Evolutionary conservation across 2,113 vertebrate species (phyloP).

Genomic region (Camelus dromedarius): DNA sequence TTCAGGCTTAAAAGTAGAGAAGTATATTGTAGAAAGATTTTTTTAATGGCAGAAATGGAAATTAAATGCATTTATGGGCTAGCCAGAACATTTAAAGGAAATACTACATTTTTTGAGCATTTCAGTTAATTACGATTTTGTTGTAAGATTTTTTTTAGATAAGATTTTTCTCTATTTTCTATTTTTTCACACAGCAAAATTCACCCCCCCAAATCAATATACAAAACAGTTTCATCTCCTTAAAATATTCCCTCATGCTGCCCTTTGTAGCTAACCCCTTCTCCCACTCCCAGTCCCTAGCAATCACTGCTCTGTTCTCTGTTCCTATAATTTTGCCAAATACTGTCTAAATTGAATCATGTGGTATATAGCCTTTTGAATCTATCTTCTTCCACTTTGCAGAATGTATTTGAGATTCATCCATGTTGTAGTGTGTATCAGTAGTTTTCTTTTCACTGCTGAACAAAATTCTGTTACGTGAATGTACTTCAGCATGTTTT

Average conservation of each 20-base stretch:
- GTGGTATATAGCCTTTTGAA: background rate
- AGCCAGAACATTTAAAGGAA: background rate
- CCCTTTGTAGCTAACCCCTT: background rate
- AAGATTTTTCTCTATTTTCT: background rate
- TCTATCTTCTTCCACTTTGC: background rate
- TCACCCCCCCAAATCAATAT: background rate
- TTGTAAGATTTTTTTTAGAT: constrained; percentile 14
- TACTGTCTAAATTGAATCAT: background rate
- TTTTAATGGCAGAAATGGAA: background rate
- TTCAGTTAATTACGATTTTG: constrained; percentile 38
- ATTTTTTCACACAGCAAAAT: background rate
- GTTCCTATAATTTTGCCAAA: background rate
- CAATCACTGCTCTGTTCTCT: background rate
- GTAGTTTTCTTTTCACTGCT: background rate
- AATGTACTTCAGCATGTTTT: background rate
- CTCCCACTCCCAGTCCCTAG: background rate
- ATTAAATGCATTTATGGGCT: constrained; percentile 15
- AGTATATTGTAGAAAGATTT: background rate
- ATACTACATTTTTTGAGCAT: background rate
- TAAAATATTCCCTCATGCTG: background rate
- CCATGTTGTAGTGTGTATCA: background rate
- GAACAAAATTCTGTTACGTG: background rate
- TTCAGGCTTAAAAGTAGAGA: constrained; percentile 1
- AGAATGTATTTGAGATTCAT: background rate
- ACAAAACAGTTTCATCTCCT: background rate